Percentiles rank a stretch among this genome's conserved stretches.
phyloP scores from a whole-genome alignment of 1,140 invertebrate species.

The Drosophila biarmipes region DNA sequence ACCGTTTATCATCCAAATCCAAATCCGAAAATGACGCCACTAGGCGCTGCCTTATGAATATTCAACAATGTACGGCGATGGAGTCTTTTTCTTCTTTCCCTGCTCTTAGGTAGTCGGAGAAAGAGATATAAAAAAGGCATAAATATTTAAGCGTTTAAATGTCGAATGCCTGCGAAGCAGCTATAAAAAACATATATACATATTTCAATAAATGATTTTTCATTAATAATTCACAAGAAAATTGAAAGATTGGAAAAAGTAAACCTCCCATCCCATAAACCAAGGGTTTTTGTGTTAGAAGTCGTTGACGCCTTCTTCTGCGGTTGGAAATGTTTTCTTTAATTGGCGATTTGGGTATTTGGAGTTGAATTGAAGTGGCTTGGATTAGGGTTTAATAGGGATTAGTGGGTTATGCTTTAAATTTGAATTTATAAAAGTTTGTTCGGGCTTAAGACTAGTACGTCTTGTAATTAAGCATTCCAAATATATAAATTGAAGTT shows the following conservation, averaged over 20 bases:
- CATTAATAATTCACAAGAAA: conserved; percentile 78
- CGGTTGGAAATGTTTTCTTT: conserved; percentile 41
- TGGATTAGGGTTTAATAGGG: conserved; percentile 14
- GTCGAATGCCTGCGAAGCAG: conserved; percentile 70
- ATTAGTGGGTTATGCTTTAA: neutral
- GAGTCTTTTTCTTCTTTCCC: conserved; percentile 24
- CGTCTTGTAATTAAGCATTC: too few species aligned
- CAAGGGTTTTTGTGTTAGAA: conserved; percentile 11
- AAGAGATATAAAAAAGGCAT: conserved; percentile 71
- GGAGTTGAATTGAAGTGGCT: conserved; percentile 19
- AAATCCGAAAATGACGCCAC: conserved; percentile 70
- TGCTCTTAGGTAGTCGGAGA: conserved; percentile 40
- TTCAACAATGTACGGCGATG: conserved; percentile 54
- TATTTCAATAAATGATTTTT: conserved; percentile 77
- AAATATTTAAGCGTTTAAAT: conserved; percentile 76
- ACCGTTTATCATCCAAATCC: conserved; percentile 40
- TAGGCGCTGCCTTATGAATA: conserved; percentile 75
- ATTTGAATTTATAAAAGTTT: conserved; percentile 1
- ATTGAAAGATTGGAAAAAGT: conserved; percentile 51
- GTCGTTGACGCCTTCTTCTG: conserved; percentile 31
- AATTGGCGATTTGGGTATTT: conserved; percentile 37
- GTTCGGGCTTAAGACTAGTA: neutral
- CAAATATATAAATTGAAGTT: too few species aligned
- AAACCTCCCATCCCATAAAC: conserved; percentile 41
- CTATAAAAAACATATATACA: conserved; percentile 69